Percentiles rank a stretch among this genome's conserved stretches.
These are phyloP conservation scores for Sebastes itinus DNA, from an alignment of 2,797 vertebrate species.

Conservation along the genomic window DNA sequence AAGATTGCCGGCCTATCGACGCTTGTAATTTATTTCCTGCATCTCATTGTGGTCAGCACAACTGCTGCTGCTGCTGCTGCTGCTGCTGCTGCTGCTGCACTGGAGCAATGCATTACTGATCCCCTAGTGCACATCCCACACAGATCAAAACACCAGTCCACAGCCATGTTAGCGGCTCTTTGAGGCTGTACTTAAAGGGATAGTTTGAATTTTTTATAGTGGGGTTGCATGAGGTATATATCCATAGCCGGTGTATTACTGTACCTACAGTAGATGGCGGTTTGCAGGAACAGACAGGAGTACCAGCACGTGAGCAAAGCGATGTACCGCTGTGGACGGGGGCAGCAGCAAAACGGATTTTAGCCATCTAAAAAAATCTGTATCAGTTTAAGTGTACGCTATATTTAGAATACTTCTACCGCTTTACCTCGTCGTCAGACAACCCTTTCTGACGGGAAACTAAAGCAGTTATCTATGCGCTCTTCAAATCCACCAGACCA, in stretches of 20 bases:
- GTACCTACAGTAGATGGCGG: neutral
- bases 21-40: neutral
- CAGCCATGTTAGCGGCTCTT: neutral
- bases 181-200: neutral
- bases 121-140: neutral
- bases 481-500: neutral
- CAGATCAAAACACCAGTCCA: no score
- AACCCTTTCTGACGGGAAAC: neutral
- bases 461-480: neutral
- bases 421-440: accelerated
- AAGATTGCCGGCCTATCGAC: neutral
- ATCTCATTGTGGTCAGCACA: neutral
- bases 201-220: neutral
- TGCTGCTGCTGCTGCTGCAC: constrained; percentile 25
- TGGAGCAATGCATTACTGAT: neutral
- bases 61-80: constrained; percentile 25
- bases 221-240: neutral
- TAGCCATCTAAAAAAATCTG: neutral
- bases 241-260: neutral
- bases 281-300: neutral
- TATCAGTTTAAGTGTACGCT: neutral
- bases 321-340: neutral
- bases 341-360: neutral
- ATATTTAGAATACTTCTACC: neutral
- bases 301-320: neutral